Percentiles rank a stretch among this genome's conserved stretches.
These are phyloP conservation scores for Pygoscelis adeliae DNA, from an alignment of 2,113 vertebrate species.

Conservation along the genomic window DNA sequence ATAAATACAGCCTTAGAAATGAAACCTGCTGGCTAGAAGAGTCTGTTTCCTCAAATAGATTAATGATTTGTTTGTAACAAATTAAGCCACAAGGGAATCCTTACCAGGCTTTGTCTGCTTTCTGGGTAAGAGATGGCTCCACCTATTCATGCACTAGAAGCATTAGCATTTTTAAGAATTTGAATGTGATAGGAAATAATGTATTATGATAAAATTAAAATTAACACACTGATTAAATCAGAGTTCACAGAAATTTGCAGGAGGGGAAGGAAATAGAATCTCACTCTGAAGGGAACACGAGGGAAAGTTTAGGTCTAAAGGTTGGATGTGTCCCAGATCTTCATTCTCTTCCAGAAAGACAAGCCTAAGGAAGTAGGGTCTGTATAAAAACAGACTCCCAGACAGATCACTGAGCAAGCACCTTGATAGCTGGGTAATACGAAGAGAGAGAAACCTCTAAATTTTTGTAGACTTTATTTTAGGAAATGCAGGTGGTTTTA, in stretches of 20 bases:
- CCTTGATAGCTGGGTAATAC: neutral
- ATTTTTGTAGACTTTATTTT: neutral
- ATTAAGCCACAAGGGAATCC: neutral
- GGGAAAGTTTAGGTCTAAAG: neutral
- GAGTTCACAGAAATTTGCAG: neutral
- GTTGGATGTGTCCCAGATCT: neutral
- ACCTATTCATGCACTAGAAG: neutral
- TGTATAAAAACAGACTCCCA: neutral
- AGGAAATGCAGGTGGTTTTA: neutral
- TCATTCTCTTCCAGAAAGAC: neutral
- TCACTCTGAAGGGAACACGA: neutral
- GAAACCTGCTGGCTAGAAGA: neutral
- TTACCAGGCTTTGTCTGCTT: neutral
- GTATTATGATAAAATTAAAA: neutral
- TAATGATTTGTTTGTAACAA: slow-evolving; percentile 18
- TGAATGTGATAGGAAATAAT: neutral
- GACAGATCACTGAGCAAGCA: neutral
- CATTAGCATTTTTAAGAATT: neutral
- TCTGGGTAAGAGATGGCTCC: neutral
- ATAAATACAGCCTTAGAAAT: neutral
- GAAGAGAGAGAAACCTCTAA: neutral
- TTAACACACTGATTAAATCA: neutral
- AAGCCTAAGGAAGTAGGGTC: neutral
- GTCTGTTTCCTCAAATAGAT: neutral
- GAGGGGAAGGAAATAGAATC: neutral